Evolutionary conservation across 92 coral and sea anemone species (phyloP).

Genomic region (Blastomussa wellsi): DNA sequence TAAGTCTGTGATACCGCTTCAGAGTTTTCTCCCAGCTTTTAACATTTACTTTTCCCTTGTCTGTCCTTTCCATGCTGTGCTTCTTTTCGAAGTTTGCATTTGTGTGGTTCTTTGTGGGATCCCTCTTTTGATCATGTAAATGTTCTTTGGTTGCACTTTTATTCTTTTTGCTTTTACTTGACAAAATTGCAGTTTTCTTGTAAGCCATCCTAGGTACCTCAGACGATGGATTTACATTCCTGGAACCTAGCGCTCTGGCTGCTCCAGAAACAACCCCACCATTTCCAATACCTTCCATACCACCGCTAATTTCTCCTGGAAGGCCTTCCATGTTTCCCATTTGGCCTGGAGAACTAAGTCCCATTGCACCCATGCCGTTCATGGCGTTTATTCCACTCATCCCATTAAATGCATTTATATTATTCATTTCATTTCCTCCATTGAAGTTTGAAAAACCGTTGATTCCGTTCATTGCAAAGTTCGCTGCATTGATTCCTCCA

Average conservation of each 20-base stretch:
- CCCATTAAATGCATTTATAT: constrained; percentile 46
- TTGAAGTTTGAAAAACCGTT: constrained; percentile 24
- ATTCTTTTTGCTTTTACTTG: constrained; percentile 42
- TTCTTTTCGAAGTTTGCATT: not conserved
- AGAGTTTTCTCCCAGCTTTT: constrained; percentile 53
- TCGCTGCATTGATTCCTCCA: constrained; percentile 53
- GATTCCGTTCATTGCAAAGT: constrained; percentile 54
- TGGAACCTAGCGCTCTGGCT: constrained; percentile 51
- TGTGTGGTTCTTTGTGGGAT: not conserved
- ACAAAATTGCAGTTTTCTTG: constrained; percentile 73
- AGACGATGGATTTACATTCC: constrained; percentile 34
- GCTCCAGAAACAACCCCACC: constrained; percentile 23
- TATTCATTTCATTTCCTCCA: constrained; percentile 49
- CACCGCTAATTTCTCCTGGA: constrained; percentile 30
- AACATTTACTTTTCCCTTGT: constrained; percentile 38
- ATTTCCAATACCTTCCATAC: not conserved
- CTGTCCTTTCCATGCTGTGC: not conserved
- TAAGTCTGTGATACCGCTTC: constrained; percentile 52
- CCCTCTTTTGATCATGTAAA: not conserved
- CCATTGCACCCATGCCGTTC: constrained; percentile 39
- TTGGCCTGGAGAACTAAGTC: constrained; percentile 21
- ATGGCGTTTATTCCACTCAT: constrained; percentile 57
- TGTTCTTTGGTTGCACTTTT: constrained; percentile 18
- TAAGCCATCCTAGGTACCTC: constrained; percentile 51
- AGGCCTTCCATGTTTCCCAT: constrained; percentile 34